Conservation (phyloP, 2,113 vertebrate genomes). For the Bambusicola thoracicus region DNA sequence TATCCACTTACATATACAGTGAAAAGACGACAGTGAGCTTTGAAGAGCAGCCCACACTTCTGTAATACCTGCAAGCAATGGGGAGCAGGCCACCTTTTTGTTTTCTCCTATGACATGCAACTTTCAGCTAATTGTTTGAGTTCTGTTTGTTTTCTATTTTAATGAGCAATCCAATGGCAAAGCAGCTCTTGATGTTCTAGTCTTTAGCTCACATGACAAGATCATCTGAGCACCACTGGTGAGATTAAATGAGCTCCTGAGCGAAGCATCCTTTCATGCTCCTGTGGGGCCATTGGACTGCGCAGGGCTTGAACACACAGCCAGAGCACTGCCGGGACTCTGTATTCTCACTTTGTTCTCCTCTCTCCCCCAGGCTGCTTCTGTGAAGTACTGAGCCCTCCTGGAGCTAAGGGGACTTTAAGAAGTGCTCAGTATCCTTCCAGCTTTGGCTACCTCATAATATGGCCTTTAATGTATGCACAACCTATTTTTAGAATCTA, state of each 20-base stretch:
- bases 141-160: not conserved
- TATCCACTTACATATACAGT: not conserved
- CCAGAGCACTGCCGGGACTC: not conserved
- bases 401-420: not conserved
- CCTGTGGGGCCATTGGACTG: not conserved
- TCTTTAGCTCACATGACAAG: not conserved
- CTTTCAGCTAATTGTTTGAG: not conserved
- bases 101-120: fast-evolving
- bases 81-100: not conserved
- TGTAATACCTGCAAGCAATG: not conserved
- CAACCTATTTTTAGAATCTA: constrained; percentile 40
- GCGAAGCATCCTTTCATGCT: not conserved
- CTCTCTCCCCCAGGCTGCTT: not conserved
- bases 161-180: not conserved
- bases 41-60: not conserved
- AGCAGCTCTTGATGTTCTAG: not conserved
- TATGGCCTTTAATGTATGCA: constrained; percentile 48
- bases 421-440: not conserved
- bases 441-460: constrained; percentile 15
- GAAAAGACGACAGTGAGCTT: not conserved
- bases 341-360: constrained; percentile 43
- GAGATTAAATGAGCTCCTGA: not conserved
- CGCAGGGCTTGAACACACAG: not conserved
- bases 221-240: not conserved
- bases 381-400: constrained; percentile 33